Evolutionary conservation across 2,113 vertebrate genomes (phyloP).

Genomic region (Abramis brama): DNA sequence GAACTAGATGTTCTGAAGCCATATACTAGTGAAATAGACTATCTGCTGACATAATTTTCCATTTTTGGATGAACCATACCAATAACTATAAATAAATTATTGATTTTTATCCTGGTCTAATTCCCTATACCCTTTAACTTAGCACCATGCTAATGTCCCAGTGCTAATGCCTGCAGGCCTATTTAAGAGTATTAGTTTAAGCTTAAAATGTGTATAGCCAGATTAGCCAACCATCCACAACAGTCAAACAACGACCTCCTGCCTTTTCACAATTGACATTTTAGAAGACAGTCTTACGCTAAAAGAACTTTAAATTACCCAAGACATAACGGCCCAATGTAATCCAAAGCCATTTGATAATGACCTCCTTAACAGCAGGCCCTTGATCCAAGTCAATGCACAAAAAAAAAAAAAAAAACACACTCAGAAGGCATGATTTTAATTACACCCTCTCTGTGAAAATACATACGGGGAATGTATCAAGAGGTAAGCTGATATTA

Average conservation of each 20-base stretch:
- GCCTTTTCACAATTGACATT: conserved; percentile 24
- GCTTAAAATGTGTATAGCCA: conserved; percentile 1
- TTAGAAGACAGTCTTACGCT: conserved; percentile 26
- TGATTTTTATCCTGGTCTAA: not conserved
- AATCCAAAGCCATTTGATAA: conserved; percentile 64
- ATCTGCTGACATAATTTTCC: not conserved
- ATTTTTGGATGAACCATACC: not conserved
- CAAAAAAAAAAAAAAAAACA: conserved; percentile 3
- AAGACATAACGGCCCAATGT: conserved; percentile 58
- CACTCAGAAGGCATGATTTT: conserved; percentile 56
- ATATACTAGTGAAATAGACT: not conserved
- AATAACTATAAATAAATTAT: not conserved
- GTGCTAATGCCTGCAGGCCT: not conserved
- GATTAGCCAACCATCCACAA: conserved; percentile 14
- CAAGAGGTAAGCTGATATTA: conserved; percentile 37
- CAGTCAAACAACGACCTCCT: conserved; percentile 23
- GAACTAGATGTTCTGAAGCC: not conserved
- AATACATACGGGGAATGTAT: conserved; percentile 51
- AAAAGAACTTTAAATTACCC: conserved; percentile 51
- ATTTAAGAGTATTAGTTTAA: conserved; percentile 9
- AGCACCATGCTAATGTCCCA: not conserved
- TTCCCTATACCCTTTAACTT: not conserved
- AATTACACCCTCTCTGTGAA: conserved; percentile 58
- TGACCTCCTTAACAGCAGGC: conserved; percentile 59
- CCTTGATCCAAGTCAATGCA: conserved; percentile 53